Conservation (phyloP, 2,888 invertebrate genomes). For the Tachystola acroxantha region DNA sequence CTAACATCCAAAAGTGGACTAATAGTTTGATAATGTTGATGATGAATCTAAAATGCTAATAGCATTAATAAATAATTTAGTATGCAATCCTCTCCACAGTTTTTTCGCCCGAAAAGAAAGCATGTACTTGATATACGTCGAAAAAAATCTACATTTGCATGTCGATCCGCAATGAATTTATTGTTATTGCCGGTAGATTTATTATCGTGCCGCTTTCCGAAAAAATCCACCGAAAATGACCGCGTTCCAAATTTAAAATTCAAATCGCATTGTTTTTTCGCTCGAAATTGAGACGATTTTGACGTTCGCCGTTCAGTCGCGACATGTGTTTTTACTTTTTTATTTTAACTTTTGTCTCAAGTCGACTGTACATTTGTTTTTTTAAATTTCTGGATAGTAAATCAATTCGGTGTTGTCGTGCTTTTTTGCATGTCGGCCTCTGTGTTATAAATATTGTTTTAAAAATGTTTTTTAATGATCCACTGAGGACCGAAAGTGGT, state of each 20-base stretch:
- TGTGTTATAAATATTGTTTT: slow-evolving; percentile 50
- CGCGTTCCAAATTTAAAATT: slow-evolving; percentile 68
- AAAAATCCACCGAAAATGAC: slow-evolving; percentile 69
- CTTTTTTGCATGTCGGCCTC: slow-evolving; percentile 42
- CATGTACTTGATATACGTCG: slow-evolving; percentile 49
- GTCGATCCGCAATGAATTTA: slow-evolving; percentile 78
- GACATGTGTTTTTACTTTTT: slow-evolving; percentile 53
- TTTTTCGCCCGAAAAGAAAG: slow-evolving; percentile 35
- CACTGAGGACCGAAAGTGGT: slow-evolving; percentile 33
- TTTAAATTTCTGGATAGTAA: slow-evolving; percentile 45
- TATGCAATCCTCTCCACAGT: background rate
- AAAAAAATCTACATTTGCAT: slow-evolving; percentile 74
- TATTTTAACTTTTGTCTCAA: slow-evolving; percentile 17
- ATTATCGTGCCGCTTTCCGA: slow-evolving; percentile 61
- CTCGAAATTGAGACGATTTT: slow-evolving; percentile 74
- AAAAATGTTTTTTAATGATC: slow-evolving; percentile 59
- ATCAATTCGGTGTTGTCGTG: slow-evolving; percentile 56
- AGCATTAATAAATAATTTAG: no score
- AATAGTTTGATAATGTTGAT: no score
- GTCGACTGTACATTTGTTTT: slow-evolving; percentile 17
- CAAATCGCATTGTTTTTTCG: slow-evolving; percentile 70
- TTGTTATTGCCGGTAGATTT: slow-evolving; percentile 74
- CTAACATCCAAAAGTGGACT: no score
- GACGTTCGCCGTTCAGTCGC: slow-evolving; percentile 55
- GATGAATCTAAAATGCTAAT: no score